Base-by-base conservation (phyloP, 2,113 vertebrate genomes). In the Melanotaenia duboulayi region DNA sequence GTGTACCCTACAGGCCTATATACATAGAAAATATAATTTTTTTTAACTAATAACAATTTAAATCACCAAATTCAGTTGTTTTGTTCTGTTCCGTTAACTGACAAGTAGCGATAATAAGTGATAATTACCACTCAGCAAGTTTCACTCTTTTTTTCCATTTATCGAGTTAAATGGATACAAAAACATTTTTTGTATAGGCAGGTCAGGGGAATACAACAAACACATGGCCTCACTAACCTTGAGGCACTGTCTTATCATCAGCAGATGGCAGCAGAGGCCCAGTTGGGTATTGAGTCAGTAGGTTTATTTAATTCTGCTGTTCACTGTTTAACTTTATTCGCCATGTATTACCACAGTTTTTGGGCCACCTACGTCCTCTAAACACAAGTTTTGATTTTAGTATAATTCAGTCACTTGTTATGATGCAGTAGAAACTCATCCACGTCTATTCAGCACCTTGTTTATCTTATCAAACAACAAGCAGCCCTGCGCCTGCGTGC, bases 381-480 rank as follows among this genome's bases (percentile, higher is more conserved):
- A 25, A 35, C 3, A 16, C 16, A 13, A 6, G 7, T 7, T 25
- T 9, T 4, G 2, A 32, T 35, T 1, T 24, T 6, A 67, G 0
- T 19, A 9, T 1, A 1, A 0, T 1, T 17, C 1, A 51, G 6
- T 6, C 17, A 7, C 9, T 3, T 10, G 2, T 19, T 50, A 11
- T 8, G 16, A 16, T 25, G 5, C 24, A 3, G 10, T 2, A 48
- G 44, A 48, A 4, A 48, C 6, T 1, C 5, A 42, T 17, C 1
- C 14, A 25, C 9, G 0, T n/a, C 0, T 40, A 50, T 50, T 5
- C 0, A 1, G 32, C 11, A 6, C 22, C 24, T 69, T 64, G 49
- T 67, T 85, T 75, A 23, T 40, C 39, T 52, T 1, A 46, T 28
- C 17, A 28, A 56, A 84, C 82, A 90, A 89, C 80, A 17, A 80